Evolutionary conservation across 92 coral and sea anemone genomes (phyloP), one percentile per base, ranked within the genome.

Genomic region (Nematostella vectensis): DNA sequence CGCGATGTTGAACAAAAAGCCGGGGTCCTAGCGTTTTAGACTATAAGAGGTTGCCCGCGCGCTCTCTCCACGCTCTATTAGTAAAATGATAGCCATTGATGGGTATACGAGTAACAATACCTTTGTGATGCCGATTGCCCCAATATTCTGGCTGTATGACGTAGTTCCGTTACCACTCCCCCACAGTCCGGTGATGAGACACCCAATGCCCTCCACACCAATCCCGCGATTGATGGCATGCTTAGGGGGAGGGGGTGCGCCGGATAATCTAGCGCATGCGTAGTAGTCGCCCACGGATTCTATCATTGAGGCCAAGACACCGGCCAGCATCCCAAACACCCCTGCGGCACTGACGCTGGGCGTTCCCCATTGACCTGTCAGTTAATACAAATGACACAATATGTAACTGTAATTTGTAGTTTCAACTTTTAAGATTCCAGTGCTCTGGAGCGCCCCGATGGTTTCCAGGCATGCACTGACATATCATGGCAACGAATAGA

Each of bases 251-350:
- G 94, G 94, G 31, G 94, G 96, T 23, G 96, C 96, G 27, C 96
- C 96, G 25, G 96, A 76, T 13, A 89, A 70, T 26, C 94, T 54
- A 6, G 96, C 96, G 62, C 96, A 89, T 47, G 96, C 96, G 80
- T 89, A 89, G 70, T 89, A 89, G 50, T 89, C 96, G 12, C 96
- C 96, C 25, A 89, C 94, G 21, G 96, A 89, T 60, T 89, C 96
- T 28, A 89, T 65, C 50, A 89, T 75, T 22, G 95, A 86, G 18
- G 84, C 96, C 51, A 89, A 28, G 19, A 89, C 94, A 8, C 96
- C 96, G 17, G 95, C 97, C 21, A 89, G 58, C 84, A 89, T 89
- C 61, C 97, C 97, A 71, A 89, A 89, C 48, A 89, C 95, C 25
- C 94, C 89, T 12, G 97, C 94, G 27, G 80, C 75, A 67, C 94